Evolutionary conservation across 2,113 vertebrate species (phyloP).

Genomic region (Oncorhynchus tshawytscha): DNA sequence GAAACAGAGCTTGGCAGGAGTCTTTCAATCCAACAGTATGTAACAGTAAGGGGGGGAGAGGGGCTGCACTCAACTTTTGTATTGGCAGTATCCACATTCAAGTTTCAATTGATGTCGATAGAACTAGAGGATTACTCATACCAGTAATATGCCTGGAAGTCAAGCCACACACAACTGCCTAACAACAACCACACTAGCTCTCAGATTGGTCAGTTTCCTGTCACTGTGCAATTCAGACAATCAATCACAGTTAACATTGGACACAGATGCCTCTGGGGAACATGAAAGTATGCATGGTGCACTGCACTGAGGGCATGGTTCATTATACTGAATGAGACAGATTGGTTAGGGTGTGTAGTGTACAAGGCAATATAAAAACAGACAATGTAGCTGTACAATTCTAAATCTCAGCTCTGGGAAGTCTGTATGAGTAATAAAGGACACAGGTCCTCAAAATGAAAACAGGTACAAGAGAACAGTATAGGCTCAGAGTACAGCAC

Average conservation of each 20-base stretch:
- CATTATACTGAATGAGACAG: constrained; percentile 1
- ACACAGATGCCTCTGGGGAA: neutral
- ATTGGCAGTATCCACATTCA: neutral
- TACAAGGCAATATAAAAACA: neutral
- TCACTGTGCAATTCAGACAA: neutral
- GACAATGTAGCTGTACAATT: neutral
- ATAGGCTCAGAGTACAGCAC: too few species aligned
- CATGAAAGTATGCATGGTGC: neutral
- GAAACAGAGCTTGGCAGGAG: too few species aligned
- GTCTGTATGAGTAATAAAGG: neutral
- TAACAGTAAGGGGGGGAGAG: neutral
- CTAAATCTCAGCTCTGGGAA: neutral
- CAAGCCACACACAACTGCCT: neutral
- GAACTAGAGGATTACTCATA: neutral
- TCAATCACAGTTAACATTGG: neutral
- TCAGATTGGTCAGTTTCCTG: neutral
- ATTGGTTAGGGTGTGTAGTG: neutral
- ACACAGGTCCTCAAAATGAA: neutral
- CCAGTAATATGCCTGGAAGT: constrained; percentile 16
- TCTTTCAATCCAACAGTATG: too few species aligned
- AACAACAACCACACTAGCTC: neutral
- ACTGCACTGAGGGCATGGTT: neutral
- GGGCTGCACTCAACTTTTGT: neutral
- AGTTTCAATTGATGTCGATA: neutral
- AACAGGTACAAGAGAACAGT: neutral